Evolutionary conservation across 1,140 invertebrate genomes (phyloP), one percentile per base, ranked within the genome.

Genomic region (Nylanderia fulva): DNA sequence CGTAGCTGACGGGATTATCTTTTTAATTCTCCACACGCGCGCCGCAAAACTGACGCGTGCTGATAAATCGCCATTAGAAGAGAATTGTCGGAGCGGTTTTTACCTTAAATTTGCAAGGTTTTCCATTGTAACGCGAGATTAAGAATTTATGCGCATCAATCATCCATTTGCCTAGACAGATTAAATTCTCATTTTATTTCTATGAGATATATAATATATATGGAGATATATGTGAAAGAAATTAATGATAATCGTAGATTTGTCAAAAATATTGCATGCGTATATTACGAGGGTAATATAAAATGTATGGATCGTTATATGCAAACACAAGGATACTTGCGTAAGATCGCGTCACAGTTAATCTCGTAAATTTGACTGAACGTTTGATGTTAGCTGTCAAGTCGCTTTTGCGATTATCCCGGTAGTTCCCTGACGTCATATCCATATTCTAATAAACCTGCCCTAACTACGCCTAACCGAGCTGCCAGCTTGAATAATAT

Each of bases 1-100:
- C 66, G 24, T 52, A 71, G 77, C 66, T 72, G 77, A 82, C 77
- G 66, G 66, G 66, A 82, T 82, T 82, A 82, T 82, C 66, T 72
- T 82, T 80, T 82, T 82, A 82, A 82, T 82, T 82, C 77, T 82
- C 52, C 72, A 71, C 77, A 79, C 29, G 75, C 64, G 42, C 21
- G 54, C 66, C 77, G 36, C 77, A 71, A 82, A 82, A 82, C 77
- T 69, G 77, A 82, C 77, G 24, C 52, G 15, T 24, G 54, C 36
- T 72, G 54, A 72, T 82, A 82, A 82, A 82, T 82, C 66, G 52
- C 66, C 33, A 82, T 82, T 82, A 82, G 66, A 58, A 68, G 36
- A 24, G 52, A 72, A 82, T 82, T 72, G 77, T n/a, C 33, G 36
- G 24, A 21, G 48, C 21, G 61, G 63, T 56, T 82, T 72, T 82